phyloP scores from a whole-genome alignment of 2,797 vertebrate species.

The Scomberomorus guttatus region DNA sequence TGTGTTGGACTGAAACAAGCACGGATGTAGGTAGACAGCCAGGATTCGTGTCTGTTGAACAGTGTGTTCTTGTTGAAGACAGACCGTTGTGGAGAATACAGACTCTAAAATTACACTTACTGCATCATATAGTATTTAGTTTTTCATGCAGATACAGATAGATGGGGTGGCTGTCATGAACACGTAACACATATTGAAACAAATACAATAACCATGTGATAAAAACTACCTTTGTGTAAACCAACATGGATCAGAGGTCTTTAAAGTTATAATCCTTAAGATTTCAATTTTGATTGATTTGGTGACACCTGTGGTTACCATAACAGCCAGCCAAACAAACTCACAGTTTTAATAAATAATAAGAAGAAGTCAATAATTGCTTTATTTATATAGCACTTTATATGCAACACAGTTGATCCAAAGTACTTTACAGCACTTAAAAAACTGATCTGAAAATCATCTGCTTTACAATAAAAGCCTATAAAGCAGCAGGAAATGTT shows the following conservation, averaged over 20 bases:
- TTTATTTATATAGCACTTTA: no score
- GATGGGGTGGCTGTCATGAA: neutral
- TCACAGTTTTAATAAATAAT: no score
- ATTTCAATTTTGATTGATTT: no score
- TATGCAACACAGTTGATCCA: no score
- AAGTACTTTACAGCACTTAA: no score
- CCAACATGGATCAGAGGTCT: neutral
- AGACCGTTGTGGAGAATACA: neutral
- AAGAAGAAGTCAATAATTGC: neutral
- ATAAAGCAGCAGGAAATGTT: no score
- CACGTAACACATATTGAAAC: neutral
- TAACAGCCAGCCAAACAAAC: neutral
- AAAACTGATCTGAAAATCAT: no score
- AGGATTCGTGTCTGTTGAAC: neutral
- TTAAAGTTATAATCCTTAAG: neutral
- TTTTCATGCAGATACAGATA: neutral
- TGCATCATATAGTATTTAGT: neutral
- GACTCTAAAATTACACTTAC: neutral
- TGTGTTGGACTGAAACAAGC: constrained; percentile 42
- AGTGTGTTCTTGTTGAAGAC: neutral
- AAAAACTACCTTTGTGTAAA: neutral
- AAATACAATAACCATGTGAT: neutral
- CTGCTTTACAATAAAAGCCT: no score
- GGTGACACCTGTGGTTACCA: neutral
- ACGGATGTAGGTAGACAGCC: neutral